Evolutionary conservation across 2,797 vertebrate species (phyloP).

Genomic region (Tachyglossus aculeatus): DNA sequence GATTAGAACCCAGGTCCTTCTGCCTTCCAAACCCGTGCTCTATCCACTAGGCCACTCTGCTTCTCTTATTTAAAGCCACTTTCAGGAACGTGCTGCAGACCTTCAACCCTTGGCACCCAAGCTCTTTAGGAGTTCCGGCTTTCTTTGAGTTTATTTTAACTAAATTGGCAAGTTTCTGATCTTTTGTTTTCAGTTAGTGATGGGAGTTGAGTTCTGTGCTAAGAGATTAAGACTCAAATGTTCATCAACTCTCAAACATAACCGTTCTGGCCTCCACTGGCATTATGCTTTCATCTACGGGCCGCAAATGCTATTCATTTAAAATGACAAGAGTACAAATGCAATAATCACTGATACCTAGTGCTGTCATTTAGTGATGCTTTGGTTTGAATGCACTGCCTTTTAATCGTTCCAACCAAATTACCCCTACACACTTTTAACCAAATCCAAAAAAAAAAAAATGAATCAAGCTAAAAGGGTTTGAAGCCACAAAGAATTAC

Average conservation of each 20-base stretch:
- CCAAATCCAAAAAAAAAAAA: constrained; percentile 13
- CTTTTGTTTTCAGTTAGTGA: not conserved
- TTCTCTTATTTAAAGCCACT: too few species aligned
- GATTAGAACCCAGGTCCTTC: not conserved
- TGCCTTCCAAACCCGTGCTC: not conserved
- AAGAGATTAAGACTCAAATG: not conserved
- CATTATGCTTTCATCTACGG: not conserved
- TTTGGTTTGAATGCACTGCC: constrained; percentile 1
- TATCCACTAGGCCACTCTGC: not conserved
- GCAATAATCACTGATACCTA: not conserved
- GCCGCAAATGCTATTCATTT: constrained; percentile 10
- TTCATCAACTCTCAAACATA: not conserved
- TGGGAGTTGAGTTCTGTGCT: not conserved
- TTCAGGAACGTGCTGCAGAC: too few species aligned
- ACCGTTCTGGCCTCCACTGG: not conserved
- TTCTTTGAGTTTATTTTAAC: too few species aligned
- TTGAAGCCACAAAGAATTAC: constrained; percentile 51
- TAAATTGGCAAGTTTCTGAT: not conserved
- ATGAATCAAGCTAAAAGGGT: constrained; percentile 33
- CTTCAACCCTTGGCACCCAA: too few species aligned
- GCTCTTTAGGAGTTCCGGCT: too few species aligned
- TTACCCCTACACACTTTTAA: constrained; percentile 31
- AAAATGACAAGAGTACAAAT: constrained; percentile 21
- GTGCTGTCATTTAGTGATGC: not conserved
- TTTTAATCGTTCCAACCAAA: constrained; percentile 39